Evolutionary conservation across 2,888 invertebrate genomes (phyloP), one percentile per base, ranked within the genome.

Genomic region (Hydrotaea cyrtoneurina): DNA sequence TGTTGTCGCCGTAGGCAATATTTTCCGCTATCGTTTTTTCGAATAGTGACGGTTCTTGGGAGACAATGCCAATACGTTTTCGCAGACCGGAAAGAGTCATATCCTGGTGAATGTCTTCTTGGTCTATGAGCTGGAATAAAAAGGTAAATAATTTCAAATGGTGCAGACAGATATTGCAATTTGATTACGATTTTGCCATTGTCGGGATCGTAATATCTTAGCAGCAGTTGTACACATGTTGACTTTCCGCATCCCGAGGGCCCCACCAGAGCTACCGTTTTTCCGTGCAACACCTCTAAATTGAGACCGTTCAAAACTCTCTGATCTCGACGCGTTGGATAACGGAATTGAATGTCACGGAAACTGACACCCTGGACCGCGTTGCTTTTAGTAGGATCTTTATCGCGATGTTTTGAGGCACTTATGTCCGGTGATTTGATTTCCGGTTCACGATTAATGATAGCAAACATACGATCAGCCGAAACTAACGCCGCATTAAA

Each of bases 31-130:
- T 96, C 64, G 95, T 95, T 71, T 96, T 94, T 89, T 97, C 96
- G 91, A 98, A 97, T 0, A 98, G 93, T 0, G 96, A 95, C 0
- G 97, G 98, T 90, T 98, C 97, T 91, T 98, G 97, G 0, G 96
- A 96, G 7, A 98, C 95, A 62, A 97, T 95, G 64, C 97, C 97
- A 78, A 97, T 93, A 91, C 96, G 96, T 11, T 94, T 93, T 0
- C 98, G 94, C 2, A 97, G 92, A 77, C 95, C 95, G 0, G 93
- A 89, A n/a, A 97, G 90, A 2, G 96, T 95, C 87, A 97, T 93
- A 87, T 94, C 94, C 1, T 90, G 88, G 0, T 92, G 92, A 71
- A 96, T 94, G 88, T 96, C 92, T 89, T 94, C 88, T 92, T 93
- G 85, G 91, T 93, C 87, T 94, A 94, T 90, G 82, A 90, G 88